Conservation (phyloP, 2,797 vertebrate genomes). For the Pelobates cultripes region DNA sequence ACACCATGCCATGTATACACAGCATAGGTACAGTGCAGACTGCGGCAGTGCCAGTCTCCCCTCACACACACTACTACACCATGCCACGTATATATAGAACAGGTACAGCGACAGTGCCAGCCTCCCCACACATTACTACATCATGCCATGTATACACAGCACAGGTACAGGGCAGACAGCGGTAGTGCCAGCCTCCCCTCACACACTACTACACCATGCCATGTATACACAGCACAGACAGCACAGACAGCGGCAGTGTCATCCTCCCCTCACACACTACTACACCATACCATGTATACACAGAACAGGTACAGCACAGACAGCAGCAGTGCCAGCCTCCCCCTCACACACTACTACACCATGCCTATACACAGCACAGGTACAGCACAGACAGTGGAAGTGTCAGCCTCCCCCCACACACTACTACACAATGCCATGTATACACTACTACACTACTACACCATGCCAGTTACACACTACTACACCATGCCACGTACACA, state of each 20-base stretch:
- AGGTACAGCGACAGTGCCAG: too few relatives aligned
- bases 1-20: not conserved
- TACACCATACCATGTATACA: not conserved
- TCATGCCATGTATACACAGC: not conserved
- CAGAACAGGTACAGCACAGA: not conserved
- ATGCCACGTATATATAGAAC: not conserved
- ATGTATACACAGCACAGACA: too few relatives aligned
- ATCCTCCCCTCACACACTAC: not conserved
- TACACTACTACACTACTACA: not conserved
- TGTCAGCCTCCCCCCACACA: too few relatives aligned
- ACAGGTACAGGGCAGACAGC: too few relatives aligned
- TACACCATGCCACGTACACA: too few relatives aligned
- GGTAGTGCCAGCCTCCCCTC: too few relatives aligned
- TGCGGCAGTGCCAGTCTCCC: too few relatives aligned
- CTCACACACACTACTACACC: not conserved
- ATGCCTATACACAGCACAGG: not conserved
- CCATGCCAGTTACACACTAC: not conserved
- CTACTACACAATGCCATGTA: too few relatives aligned
- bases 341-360: not conserved
- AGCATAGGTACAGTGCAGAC: too few relatives aligned
- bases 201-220: not conserved
- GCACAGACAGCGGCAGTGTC: not conserved
- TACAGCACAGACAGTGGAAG: not conserved
- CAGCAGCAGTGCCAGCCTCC: not conserved
- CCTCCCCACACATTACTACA: too few relatives aligned